These are phyloP conservation scores for Argyresthia goedartella DNA, from an alignment of 2,888 invertebrate genomes.

Conservation along the genomic window DNA sequence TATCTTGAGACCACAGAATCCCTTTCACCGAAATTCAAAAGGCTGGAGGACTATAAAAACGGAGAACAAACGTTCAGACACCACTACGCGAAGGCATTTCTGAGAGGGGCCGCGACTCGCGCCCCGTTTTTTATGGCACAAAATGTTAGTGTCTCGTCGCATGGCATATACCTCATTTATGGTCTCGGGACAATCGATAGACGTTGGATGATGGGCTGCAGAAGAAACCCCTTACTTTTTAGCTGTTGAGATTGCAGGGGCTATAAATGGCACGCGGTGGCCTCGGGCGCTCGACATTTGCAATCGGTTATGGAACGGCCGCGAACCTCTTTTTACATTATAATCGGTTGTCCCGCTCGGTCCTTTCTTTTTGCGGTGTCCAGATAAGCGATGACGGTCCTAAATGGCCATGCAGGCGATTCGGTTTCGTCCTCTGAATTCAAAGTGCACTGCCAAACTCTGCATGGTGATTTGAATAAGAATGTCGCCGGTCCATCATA, in stretches of 20 bases:
- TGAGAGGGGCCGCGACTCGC: slow-evolving; percentile 26
- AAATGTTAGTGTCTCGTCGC: slow-evolving; percentile 34
- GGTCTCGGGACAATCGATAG: slow-evolving; percentile 37
- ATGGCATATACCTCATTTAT: slow-evolving; percentile 36
- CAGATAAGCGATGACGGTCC: slow-evolving; percentile 35
- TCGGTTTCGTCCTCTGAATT: neutral
- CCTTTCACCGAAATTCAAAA: slow-evolving; percentile 15
- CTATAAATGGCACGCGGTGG: slow-evolving; percentile 58
- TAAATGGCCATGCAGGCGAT: slow-evolving; percentile 23
- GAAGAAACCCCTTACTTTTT: slow-evolving; percentile 61
- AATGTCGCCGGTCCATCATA: neutral
- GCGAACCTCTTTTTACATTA: slow-evolving; percentile 66
- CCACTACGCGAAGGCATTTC: slow-evolving; percentile 44
- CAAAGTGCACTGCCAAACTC: neutral
- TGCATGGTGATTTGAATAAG: slow-evolving; percentile 5
- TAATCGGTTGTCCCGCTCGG: slow-evolving; percentile 56
- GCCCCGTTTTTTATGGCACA: slow-evolving; percentile 28
- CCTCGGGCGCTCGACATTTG: slow-evolving; percentile 64
- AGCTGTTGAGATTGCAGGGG: slow-evolving; percentile 56
- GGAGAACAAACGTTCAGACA: slow-evolving; percentile 20
- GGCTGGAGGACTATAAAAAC: slow-evolving; percentile 21
- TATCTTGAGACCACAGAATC: too few relatives aligned
- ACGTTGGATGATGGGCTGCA: slow-evolving; percentile 35
- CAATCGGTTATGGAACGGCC: slow-evolving; percentile 68
- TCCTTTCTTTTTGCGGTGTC: slow-evolving; percentile 41